These are phyloP conservation scores for Nyctibius bracteatus DNA, from an alignment of 2,113 vertebrate species.

Conservation along the genomic window DNA sequence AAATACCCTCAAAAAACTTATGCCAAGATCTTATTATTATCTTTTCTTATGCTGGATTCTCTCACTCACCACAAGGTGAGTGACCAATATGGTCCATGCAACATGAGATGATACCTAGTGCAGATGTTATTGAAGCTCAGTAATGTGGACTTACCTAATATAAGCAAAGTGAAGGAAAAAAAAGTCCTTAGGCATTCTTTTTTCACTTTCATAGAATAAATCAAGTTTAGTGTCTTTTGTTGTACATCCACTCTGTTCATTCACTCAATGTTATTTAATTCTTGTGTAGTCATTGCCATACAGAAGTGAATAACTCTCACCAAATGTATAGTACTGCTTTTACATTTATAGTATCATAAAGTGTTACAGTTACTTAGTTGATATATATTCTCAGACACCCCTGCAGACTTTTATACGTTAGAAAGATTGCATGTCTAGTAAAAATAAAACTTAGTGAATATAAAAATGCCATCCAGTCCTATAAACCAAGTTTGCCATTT, in stretches of 20 bases:
- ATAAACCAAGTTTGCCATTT: not conserved
- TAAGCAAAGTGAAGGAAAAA: not conserved
- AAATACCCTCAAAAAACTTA: not conserved
- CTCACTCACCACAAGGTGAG: not conserved
- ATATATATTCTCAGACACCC: not conserved
- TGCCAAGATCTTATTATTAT: not conserved
- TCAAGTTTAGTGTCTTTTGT: not conserved
- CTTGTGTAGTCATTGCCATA: not conserved
- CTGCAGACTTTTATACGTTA: slow-evolving; percentile 9
- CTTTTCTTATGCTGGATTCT: not conserved
- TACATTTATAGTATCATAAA: slow-evolving; percentile 13
- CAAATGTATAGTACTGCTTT: not conserved
- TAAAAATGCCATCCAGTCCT: slow-evolving; percentile 3
- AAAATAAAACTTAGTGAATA: slow-evolving; percentile 5
- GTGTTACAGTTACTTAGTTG: slow-evolving; percentile 7
- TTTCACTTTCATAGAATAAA: not conserved
- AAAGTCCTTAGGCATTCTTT: not conserved
- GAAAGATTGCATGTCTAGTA: not conserved
- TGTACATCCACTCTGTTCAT: not conserved
- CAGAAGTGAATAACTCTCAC: not conserved
- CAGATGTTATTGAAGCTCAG: not conserved
- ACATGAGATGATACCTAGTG: not conserved
- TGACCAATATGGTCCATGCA: not conserved
- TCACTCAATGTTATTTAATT: not conserved
- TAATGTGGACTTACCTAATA: not conserved